These are phyloP conservation scores for Mya arenaria DNA, from an alignment of 1,140 invertebrate genomes.

Conservation along the genomic window DNA sequence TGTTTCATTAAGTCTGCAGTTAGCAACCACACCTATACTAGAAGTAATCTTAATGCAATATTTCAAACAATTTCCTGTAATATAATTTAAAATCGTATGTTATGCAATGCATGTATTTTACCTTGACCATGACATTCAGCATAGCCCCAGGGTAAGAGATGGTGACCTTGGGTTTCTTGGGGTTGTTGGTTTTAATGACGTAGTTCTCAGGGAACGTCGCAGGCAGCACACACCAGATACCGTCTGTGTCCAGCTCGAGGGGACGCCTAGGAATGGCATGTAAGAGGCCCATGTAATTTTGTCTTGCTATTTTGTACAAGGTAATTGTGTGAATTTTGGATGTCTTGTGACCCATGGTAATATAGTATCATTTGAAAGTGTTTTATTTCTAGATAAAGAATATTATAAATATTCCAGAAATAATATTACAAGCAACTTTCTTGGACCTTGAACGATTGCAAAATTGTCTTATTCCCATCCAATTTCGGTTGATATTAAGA, in stretches of 20 bases:
- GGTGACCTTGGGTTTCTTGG: constrained; percentile 95
- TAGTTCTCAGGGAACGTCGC: constrained; percentile 97
- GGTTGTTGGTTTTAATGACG: constrained; percentile 88
- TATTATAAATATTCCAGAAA: too few relatives aligned
- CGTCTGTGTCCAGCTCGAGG: constrained; percentile 98
- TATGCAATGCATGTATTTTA: constrained; percentile 77
- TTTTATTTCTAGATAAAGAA: too few relatives aligned
- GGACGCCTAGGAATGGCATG: constrained; percentile 88
- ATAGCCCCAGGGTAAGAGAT: constrained; percentile 98
- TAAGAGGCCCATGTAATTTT: too few relatives aligned
- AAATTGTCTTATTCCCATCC: too few relatives aligned
- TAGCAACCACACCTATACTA: neutral
- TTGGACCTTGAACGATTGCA: too few relatives aligned
- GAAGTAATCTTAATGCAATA: neutral
- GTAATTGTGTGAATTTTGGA: too few relatives aligned
- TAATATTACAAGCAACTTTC: too few relatives aligned
- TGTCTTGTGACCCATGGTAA: too few relatives aligned
- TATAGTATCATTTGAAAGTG: too few relatives aligned
- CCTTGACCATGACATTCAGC: constrained; percentile 98
- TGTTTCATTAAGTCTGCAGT: neutral
- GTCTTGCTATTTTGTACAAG: too few relatives aligned
- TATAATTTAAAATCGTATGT: neutral
- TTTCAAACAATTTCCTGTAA: neutral
- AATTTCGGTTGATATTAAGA: too few relatives aligned
- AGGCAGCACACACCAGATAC: constrained; percentile 99